Conservation (phyloP, 2,888 invertebrate genomes). For the Alentia gelatinosa region DNA sequence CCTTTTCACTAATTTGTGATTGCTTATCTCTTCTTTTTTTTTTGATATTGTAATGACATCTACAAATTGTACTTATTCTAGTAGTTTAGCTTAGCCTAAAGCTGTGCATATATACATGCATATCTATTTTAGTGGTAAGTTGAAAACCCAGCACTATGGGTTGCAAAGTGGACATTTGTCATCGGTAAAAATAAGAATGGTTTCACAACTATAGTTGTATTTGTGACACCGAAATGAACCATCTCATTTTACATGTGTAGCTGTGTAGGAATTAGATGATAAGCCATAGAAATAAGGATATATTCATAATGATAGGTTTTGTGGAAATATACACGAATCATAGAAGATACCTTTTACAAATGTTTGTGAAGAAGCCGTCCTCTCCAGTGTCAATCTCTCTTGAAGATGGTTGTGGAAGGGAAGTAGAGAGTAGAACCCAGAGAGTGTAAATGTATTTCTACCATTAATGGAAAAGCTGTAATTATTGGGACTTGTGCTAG, state of each 20-base stretch:
- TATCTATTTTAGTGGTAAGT: not conserved
- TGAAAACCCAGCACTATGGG: not conserved
- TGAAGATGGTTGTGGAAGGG: not conserved
- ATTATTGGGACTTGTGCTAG: constrained; percentile 2
- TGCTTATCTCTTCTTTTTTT: not conserved
- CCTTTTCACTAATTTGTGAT: not conserved
- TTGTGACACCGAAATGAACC: not conserved
- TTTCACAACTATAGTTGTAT: not conserved
- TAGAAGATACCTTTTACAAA: not conserved
- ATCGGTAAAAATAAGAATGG: not conserved
- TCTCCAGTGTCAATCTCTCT: not conserved
- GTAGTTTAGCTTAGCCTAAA: not conserved
- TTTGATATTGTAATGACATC: not conserved
- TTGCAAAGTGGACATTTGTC: not conserved
- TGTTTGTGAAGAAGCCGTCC: not conserved
- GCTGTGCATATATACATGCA: not conserved
- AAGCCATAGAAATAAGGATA: not conserved
- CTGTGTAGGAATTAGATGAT: not conserved
- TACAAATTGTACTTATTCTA: not conserved
- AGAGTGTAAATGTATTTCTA: not conserved
- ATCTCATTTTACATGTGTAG: not conserved
- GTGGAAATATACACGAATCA: not conserved
- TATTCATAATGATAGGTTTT: constrained; percentile 15
- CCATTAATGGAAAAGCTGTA: not conserved
- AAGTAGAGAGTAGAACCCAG: not conserved